Conservation (phyloP, 35 echinoderm and acorn worm genomes). For the Eucidaris tribuloides region DNA sequence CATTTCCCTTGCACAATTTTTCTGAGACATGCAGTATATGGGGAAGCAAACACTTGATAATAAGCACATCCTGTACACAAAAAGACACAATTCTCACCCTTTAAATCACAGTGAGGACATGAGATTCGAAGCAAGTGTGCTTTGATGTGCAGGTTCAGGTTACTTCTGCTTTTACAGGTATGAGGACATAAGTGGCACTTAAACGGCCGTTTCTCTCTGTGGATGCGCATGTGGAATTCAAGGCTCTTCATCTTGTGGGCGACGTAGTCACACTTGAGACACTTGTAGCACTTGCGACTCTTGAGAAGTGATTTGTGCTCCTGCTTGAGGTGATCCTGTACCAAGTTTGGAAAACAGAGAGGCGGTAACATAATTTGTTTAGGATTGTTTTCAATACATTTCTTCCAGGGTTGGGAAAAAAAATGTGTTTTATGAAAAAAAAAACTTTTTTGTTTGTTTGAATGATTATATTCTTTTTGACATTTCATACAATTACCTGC, state of each 20-base stretch:
- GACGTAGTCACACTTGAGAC: conserved; percentile 50
- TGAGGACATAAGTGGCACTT: conserved; percentile 62
- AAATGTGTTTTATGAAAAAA: too few species aligned
- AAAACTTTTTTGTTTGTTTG: too few species aligned
- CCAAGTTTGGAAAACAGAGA: neutral
- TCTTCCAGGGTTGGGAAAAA: too few species aligned
- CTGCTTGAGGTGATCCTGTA: conserved; percentile 67
- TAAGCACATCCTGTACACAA: too few species aligned
- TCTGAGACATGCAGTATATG: too few species aligned
- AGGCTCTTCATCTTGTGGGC: conserved; percentile 64
- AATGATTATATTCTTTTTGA: too few species aligned
- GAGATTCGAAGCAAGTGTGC: conserved; percentile 53
- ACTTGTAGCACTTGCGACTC: conserved; percentile 26
- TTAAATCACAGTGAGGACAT: conserved; percentile 67
- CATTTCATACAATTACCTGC: too few species aligned
- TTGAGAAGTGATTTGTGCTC: conserved; percentile 51
- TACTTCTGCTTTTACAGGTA: conserved; percentile 69
- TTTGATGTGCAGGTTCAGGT: conserved; percentile 69
- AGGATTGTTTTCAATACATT: too few species aligned
- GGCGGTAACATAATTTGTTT: too few species aligned
- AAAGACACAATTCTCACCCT: conserved; percentile 9
- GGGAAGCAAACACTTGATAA: too few species aligned
- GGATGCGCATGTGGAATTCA: conserved; percentile 69
- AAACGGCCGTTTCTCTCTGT: conserved; percentile 52
- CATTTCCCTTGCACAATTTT: too few species aligned